phyloP scores from a whole-genome alignment of 2,888 invertebrate species.

The Adelognathus sp. region DNA sequence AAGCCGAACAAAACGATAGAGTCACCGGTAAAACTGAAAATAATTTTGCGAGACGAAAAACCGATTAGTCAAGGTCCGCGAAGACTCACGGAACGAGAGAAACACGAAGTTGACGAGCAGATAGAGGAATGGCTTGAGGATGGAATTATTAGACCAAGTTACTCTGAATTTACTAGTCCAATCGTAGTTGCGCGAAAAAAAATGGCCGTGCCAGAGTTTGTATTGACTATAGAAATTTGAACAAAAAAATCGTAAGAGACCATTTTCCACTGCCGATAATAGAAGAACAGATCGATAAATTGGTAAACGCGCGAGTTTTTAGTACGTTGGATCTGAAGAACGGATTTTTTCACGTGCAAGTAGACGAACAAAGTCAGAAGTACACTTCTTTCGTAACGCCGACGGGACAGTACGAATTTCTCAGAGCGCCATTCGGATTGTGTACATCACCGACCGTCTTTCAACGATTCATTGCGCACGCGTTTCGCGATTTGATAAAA shows the following conservation, averaged over 20 bases:
- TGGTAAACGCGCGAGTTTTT: slow-evolving; percentile 6
- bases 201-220: slow-evolving; percentile 5
- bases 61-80: slow-evolving; percentile 21
- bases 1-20: slow-evolving; percentile 3
- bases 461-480: slow-evolving; percentile 61
- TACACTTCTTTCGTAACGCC: slow-evolving; percentile 65
- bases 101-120: slow-evolving; percentile 27
- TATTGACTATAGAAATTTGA: slow-evolving; percentile 14
- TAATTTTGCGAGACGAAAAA: slow-evolving; percentile 27
- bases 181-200: slow-evolving; percentile 15
- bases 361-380: slow-evolving; percentile 58
- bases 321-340: slow-evolving; percentile 62
- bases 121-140: slow-evolving; percentile 16
- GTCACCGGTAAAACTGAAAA: slow-evolving; percentile 9
- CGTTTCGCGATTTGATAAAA: slow-evolving; percentile 48
- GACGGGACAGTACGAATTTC: slow-evolving; percentile 61
- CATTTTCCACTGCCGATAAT: slow-evolving; percentile 13
- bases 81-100: slow-evolving; percentile 1
- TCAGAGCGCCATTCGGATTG: slow-evolving; percentile 46
- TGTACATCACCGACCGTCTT: slow-evolving; percentile 40
- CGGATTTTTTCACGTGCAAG: slow-evolving; percentile 64
- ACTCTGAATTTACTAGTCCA: slow-evolving; percentile 25
- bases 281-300: slow-evolving; percentile 16
- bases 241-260: slow-evolving; percentile 25
- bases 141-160: slow-evolving; percentile 18